Percentiles rank a stretch among this genome's conserved stretches.
phyloP scores from a whole-genome alignment of 2,113 vertebrate genomes.

The Nansenia antarctica region DNA sequence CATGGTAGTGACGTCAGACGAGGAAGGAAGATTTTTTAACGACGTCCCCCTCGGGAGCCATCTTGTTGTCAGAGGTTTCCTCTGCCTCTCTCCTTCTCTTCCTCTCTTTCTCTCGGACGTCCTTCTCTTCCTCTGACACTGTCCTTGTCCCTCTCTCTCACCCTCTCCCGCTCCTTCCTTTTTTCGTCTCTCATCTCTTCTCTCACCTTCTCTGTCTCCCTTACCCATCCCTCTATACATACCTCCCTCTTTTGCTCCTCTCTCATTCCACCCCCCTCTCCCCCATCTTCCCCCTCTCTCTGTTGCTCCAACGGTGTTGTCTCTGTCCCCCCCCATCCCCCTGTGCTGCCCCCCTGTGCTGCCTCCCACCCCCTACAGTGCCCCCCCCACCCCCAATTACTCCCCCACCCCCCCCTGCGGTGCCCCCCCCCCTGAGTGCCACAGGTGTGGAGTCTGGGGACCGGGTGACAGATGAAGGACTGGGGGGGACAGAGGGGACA shows the following conservation, averaged over 20 bases:
- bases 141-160: background rate
- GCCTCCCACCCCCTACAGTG: constrained; percentile 11
- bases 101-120: constrained; percentile 10
- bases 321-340: background rate
- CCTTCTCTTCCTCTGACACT: constrained; percentile 4
- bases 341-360: background rate
- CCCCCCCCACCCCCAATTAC: background rate
- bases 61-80: constrained; percentile 13
- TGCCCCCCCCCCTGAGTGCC: background rate
- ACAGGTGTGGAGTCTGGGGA: constrained; percentile 39
- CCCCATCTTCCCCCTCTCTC: constrained; percentile 2
- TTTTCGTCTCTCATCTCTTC: background rate
- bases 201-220: background rate
- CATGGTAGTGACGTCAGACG: background rate
- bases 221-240: background rate
- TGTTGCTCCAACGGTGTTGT: background rate
- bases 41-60: constrained; percentile 3
- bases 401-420: constrained; percentile 19
- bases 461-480: constrained; percentile 2
- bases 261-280: background rate
- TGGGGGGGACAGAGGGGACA: too few relatives aligned
- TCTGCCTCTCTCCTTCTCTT: constrained; percentile 3
- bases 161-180: background rate
- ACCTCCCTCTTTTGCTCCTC: background rate
- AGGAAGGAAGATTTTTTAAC: constrained; percentile 25